Percentiles rank a stretch among this genome's conserved stretches.
Conservation (phyloP, 2,113 vertebrate species). For the Pungitius pungitius region DNA sequence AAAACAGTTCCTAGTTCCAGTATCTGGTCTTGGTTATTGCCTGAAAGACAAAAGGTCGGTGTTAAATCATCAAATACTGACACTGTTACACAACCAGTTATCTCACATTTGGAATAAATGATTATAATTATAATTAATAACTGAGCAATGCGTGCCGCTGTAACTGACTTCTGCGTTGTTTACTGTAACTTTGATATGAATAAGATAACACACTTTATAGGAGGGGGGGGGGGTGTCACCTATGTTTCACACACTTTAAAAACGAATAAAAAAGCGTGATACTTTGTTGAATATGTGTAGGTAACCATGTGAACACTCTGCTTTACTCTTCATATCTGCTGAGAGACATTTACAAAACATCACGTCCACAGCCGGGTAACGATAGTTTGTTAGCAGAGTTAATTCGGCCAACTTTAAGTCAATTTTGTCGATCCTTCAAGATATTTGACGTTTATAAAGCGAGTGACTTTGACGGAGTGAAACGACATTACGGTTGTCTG, state of each 20-base stretch:
- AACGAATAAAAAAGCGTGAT: not conserved
- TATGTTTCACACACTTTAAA: not conserved
- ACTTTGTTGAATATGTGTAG: not conserved
- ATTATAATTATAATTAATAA: not conserved
- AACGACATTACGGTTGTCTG: not conserved
- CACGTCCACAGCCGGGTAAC: not conserved
- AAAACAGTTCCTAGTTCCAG: conserved; percentile 72
- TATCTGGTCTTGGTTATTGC: conserved; percentile 64
- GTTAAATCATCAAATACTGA: conserved; percentile 7
- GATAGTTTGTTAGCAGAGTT: not conserved
- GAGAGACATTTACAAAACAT: not conserved
- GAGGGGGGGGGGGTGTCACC: no score
- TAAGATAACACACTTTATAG: not conserved
- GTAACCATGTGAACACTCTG: not conserved
- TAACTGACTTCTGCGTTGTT: not conserved
- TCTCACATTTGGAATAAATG: not conserved
- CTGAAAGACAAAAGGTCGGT: conserved; percentile 51
- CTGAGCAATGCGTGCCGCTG: not conserved
- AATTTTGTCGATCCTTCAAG: not conserved
- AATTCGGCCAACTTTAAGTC: conserved; percentile 2
- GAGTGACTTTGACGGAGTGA: not conserved
- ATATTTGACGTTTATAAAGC: not conserved
- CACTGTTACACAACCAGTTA: not conserved
- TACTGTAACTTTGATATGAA: not conserved
- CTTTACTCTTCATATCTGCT: not conserved